A percentile compares a stretch with the other conserved stretches of the same genome.
Evolutionary conservation across 2,113 vertebrate species (phyloP).

Genomic region (human): DNA sequence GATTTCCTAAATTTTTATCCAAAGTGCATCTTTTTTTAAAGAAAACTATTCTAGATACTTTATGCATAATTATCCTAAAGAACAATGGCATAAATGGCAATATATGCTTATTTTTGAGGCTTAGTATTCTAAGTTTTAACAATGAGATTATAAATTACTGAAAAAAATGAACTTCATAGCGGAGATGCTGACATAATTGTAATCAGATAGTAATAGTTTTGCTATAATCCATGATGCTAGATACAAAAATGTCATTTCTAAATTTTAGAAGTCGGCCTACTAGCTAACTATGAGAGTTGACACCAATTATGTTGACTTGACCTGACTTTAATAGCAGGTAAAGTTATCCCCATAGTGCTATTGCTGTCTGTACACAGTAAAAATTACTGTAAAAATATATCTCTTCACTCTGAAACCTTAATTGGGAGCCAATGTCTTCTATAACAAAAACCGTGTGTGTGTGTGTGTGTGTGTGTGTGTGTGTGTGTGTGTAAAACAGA

Average conservation of each 20-base stretch:
- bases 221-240: background rate
- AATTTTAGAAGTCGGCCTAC: slow-evolving; percentile 41
- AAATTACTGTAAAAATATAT: slow-evolving; percentile 70
- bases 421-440: slow-evolving; percentile 53
- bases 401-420: slow-evolving; percentile 57
- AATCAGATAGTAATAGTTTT: slow-evolving; percentile 17
- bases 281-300: slow-evolving; percentile 25
- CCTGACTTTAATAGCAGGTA: slow-evolving; percentile 57
- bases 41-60: background rate
- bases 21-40: background rate
- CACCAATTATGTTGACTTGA: slow-evolving; percentile 58
- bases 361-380: slow-evolving; percentile 44
- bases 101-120: slow-evolving; percentile 41
- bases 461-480: background rate
- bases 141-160: slow-evolving; percentile 45
- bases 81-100: background rate
- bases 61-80: slow-evolving; percentile 23
- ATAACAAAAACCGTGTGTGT: background rate
- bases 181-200: slow-evolving; percentile 57
- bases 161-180: slow-evolving; percentile 27
- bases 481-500: slow-evolving; percentile 38
- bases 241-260: slow-evolving; percentile 37
- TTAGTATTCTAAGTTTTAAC: slow-evolving; percentile 62
- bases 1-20: background rate
- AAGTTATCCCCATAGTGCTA: slow-evolving; percentile 12